Evolutionary conservation across 2,113 vertebrate species (phyloP), one percentile per base, ranked within the genome.

Genomic region (Oxygymnocypris stewartii): DNA sequence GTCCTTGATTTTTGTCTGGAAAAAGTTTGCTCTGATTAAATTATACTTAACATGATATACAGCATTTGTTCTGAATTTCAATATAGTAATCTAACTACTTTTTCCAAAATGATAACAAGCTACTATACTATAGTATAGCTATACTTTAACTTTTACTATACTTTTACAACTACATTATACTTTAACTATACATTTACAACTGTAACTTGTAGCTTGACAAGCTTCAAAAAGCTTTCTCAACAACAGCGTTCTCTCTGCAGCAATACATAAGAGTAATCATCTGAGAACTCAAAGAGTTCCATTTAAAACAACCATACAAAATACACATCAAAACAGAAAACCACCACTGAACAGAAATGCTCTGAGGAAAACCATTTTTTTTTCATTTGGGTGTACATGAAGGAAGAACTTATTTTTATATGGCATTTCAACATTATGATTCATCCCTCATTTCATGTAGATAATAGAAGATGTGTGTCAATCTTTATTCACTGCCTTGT

Each of bases 381-480:
- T 42, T 25, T 42, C 84, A 44, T 67, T 47, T 67, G 44, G 51
- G 7, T 42, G 16, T 28, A 44, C 18, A 28, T 47, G 23, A 49
- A 63, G 73, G 40, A 76, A 71, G 49, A 51, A 49, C 10, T 23
- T 16, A 0, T 71, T 28, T 71, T 59, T 75, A 20, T 76, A 31
- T 88, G 61, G 35, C 85, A 47, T 73, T 71, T 42, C 49, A 40
- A 47, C 51, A 78, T 63, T 73, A 85, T 88, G 87, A 88, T 79
- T 88, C 87, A 86, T 63, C 51, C 37, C 5, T 28, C 44, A 31
- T 84, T 86, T 76, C 81, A 59, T 78, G 61, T 84, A 73, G 84
- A 86, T 73, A 83, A 37, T 73, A 20, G 47, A 42, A 73, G 28
- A 83, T 47, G 44, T 88, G 87, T 86, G 35, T 88, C 87, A 88